phyloP scores from a whole-genome alignment of 2,113 vertebrate genomes.

The Ptyas mucosa region DNA sequence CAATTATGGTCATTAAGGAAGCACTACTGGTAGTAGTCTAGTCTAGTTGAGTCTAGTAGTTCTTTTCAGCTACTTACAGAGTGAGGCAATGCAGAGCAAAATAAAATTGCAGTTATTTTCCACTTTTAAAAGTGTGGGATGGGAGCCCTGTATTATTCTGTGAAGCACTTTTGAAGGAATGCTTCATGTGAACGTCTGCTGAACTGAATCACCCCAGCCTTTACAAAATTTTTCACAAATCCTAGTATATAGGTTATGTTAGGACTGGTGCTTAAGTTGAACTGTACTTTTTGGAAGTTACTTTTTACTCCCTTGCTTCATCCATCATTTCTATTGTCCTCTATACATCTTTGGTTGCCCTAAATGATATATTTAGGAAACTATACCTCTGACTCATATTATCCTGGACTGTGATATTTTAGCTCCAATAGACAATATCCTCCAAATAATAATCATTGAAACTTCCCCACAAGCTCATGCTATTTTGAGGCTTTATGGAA shows the following conservation, averaged over 20 bases:
- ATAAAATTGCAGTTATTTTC: background rate
- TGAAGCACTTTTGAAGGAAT: background rate
- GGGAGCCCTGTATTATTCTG: background rate
- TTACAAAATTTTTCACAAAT: background rate
- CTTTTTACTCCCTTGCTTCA: background rate
- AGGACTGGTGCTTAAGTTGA: background rate
- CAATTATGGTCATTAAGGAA: background rate
- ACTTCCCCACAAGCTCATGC: background rate
- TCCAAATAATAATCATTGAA: constrained; percentile 3
- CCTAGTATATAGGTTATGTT: background rate
- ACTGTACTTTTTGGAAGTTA: background rate
- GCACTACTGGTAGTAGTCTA: background rate
- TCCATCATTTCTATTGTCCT: constrained; percentile 14
- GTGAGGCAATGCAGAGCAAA: background rate
- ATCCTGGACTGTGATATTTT: background rate
- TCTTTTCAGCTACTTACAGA: background rate
- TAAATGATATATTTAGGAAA: constrained; percentile 25
- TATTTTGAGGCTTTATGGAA: constrained; percentile 14
- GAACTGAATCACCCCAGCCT: background rate
- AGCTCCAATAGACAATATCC: background rate
- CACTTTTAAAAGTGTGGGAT: background rate
- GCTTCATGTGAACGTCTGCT: background rate
- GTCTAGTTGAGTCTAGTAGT: background rate
- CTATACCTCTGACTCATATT: background rate
- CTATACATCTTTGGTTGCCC: constrained; percentile 5